Evolutionary conservation across 2,113 vertebrate genomes (phyloP).

Genomic region (Dendropsophus ebraccatus): DNA sequence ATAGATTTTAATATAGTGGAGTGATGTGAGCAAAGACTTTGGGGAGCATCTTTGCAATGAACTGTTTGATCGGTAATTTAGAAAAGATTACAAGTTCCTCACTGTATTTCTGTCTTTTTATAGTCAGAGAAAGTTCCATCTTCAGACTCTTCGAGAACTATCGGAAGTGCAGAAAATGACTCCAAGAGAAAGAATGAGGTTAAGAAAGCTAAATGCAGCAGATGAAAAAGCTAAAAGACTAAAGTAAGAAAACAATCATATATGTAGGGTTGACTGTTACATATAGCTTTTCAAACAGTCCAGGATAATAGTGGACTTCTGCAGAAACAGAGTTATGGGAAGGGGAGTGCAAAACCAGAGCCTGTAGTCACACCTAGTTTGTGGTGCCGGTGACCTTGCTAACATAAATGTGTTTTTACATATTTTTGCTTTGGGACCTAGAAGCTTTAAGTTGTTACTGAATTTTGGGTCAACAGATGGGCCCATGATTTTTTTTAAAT

Average conservation of each 20-base stretch:
- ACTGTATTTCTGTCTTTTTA: slow-evolving; percentile 53
- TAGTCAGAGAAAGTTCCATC: slow-evolving; percentile 79
- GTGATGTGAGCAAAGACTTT: slow-evolving; percentile 19
- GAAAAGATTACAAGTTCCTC: background rate
- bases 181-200: slow-evolving; percentile 77
- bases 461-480: no score
- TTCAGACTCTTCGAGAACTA: slow-evolving; percentile 78
- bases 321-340: background rate
- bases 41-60: background rate
- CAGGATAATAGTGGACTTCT: no score
- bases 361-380: no score
- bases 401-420: no score
- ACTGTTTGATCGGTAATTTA: background rate
- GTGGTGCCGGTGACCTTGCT: no score
- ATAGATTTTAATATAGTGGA: slow-evolving; percentile 41
- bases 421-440: no score
- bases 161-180: slow-evolving; percentile 84
- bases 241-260: slow-evolving; percentile 68
- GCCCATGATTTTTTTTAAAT: no score
- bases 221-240: slow-evolving; percentile 77
- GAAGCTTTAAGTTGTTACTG: no score
- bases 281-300: background rate
- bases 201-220: slow-evolving; percentile 78
- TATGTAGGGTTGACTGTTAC: background rate
- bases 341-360: no score